These are phyloP conservation scores for Leptatherina wallacei DNA, from an alignment of 2,797 vertebrate species.

Conservation along the genomic window DNA sequence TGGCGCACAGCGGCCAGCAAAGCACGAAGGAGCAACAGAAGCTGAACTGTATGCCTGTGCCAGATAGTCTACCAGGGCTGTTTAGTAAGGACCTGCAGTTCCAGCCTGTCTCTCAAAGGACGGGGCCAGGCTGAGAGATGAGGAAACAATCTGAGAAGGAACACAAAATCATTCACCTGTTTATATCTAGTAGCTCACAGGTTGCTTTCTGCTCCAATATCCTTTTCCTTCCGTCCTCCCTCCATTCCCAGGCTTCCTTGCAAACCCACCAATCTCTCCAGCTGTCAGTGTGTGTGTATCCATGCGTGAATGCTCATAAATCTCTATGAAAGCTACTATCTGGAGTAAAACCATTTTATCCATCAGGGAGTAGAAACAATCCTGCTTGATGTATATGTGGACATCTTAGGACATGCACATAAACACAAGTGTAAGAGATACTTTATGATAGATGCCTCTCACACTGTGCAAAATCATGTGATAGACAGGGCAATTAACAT, in stretches of 20 bases:
- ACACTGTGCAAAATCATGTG: constrained; percentile 16
- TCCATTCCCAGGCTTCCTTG: constrained; percentile 37
- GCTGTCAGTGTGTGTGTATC: constrained; percentile 46
- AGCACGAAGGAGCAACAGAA: constrained; percentile 47
- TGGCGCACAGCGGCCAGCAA: constrained; percentile 49
- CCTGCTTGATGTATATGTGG: constrained; percentile 38
- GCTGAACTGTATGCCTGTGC: constrained; percentile 58
- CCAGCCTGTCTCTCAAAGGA: constrained; percentile 51
- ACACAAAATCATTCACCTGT: constrained; percentile 74
- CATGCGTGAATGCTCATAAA: constrained; percentile 57
- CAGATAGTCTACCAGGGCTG: constrained; percentile 63
- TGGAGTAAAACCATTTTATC: constrained; percentile 67
- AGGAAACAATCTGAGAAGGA: constrained; percentile 65
- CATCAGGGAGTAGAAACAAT: constrained; percentile 61
- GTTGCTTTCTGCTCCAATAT: constrained; percentile 58
- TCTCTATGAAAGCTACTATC: constrained; percentile 68
- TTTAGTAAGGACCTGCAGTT: constrained; percentile 51
- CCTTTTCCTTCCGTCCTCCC: constrained; percentile 41
- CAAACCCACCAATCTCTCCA: constrained; percentile 51
- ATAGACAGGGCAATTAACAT: constrained; percentile 53
- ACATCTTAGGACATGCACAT: constrained; percentile 8
- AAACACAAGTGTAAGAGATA: constrained; percentile 32
- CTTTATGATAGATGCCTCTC: constrained; percentile 36
- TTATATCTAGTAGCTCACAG: constrained; percentile 68
- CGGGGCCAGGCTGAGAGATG: constrained; percentile 50